These are phyloP conservation scores for Aeoliscus strigatus DNA, from an alignment of 2,797 vertebrate species.

Conservation along the genomic window DNA sequence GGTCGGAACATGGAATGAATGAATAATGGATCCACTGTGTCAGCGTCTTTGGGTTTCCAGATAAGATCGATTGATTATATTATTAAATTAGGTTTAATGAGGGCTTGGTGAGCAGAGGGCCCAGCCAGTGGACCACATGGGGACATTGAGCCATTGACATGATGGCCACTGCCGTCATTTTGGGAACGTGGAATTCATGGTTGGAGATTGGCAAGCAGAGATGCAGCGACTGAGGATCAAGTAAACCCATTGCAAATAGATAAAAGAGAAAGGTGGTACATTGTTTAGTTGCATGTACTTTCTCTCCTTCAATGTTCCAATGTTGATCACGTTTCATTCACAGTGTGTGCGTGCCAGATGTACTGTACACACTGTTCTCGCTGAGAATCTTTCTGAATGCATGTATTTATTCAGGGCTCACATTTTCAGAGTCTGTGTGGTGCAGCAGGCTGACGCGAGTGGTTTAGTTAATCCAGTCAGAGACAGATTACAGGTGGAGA, in stretches of 20 bases:
- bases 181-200: slow-evolving; percentile 72
- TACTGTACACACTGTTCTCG: slow-evolving; percentile 14
- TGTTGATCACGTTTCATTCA: slow-evolving; percentile 3
- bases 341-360: slow-evolving; percentile 1
- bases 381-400: slow-evolving; percentile 16
- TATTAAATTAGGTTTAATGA: slow-evolving; percentile 83
- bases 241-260: slow-evolving; percentile 1
- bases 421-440: slow-evolving; percentile 34
- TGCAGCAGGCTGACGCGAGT: slow-evolving; percentile 36
- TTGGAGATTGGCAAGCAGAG: slow-evolving; percentile 57
- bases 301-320: neutral
- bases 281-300: slow-evolving; percentile 8
- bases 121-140: slow-evolving; percentile 95
- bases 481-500: slow-evolving; percentile 70
- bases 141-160: slow-evolving; percentile 89
- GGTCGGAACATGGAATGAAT: too few relatives aligned
- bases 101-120: slow-evolving; percentile 87
- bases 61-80: too few relatives aligned
- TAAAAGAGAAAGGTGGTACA: slow-evolving; percentile 1
- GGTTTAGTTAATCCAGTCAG: slow-evolving; percentile 61
- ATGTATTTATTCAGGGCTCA: slow-evolving; percentile 19
- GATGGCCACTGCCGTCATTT: slow-evolving; percentile 81
- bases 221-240: slow-evolving; percentile 35
- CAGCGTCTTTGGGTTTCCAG: too few relatives aligned
- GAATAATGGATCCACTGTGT: too few relatives aligned